Conservation (phyloP, 2,888 invertebrate species). For the Hirudinaria manillensis region DNA sequence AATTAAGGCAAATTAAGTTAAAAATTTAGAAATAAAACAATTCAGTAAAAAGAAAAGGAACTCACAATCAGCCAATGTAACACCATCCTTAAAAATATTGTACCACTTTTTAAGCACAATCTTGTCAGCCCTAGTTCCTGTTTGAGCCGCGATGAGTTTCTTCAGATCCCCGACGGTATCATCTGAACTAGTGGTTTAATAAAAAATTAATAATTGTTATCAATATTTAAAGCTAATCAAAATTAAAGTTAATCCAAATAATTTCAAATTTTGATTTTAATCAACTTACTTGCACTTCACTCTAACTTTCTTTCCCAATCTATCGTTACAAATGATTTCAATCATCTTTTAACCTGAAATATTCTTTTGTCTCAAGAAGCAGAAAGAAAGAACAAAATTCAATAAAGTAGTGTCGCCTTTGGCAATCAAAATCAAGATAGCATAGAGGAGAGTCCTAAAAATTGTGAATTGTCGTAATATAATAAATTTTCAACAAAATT, state of each 20-base stretch:
- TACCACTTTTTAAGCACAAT: slow-evolving; percentile 98
- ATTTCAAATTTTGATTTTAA: too few species aligned
- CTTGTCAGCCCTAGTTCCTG: slow-evolving; percentile 92
- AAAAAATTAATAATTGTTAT: background rate
- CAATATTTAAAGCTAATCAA: background rate
- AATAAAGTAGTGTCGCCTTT: too few species aligned
- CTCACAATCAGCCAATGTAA: slow-evolving; percentile 75
- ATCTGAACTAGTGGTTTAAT: slow-evolving; percentile 67
- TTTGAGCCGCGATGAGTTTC: slow-evolving; percentile 95
- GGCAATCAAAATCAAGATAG: too few species aligned
- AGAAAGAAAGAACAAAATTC: too few species aligned
- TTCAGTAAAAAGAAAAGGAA: slow-evolving; percentile 38
- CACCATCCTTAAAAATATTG: slow-evolving; percentile 96
- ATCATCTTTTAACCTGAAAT: slow-evolving; percentile 64
- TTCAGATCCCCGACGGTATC: slow-evolving; percentile 97
- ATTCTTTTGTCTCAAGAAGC: too few species aligned
- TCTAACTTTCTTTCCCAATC: slow-evolving; percentile 93
- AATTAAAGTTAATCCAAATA: slow-evolving; percentile 34
- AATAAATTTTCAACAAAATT: too few species aligned
- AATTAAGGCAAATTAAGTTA: background rate
- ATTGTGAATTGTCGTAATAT: too few species aligned
- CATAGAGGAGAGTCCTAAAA: too few species aligned
- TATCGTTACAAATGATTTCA: slow-evolving; percentile 97
- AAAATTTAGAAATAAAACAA: background rate
- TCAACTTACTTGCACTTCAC: slow-evolving; percentile 90